These are phyloP conservation scores for Cottus gobio DNA, from an alignment of 2,113 vertebrate species.

Conservation along the genomic window DNA sequence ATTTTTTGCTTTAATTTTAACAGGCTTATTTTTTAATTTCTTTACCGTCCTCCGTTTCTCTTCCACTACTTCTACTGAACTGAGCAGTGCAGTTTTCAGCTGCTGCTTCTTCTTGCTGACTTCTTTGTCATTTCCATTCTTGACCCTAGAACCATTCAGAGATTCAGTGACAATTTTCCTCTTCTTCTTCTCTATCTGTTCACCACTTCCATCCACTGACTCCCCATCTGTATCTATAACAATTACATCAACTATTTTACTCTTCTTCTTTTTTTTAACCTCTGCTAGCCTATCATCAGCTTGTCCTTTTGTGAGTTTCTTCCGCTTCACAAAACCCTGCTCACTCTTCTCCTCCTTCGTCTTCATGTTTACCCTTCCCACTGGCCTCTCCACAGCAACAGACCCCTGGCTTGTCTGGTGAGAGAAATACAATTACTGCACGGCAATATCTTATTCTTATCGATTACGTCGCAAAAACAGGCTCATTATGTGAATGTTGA, in stretches of 20 bases:
- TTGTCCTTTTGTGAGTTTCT: slow-evolving; percentile 54
- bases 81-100: slow-evolving; percentile 1
- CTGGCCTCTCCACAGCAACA: not conserved
- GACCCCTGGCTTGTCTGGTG: slow-evolving; percentile 29
- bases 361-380: slow-evolving; percentile 29
- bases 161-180: slow-evolving; percentile 16
- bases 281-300: not conserved
- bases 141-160: not conserved
- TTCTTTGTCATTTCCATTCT: not conserved
- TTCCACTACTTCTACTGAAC: not conserved
- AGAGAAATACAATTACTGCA: slow-evolving; percentile 19
- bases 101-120: slow-evolving; percentile 29
- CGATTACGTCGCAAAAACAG: not conserved
- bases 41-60: slow-evolving; percentile 40
- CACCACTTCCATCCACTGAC: not conserved
- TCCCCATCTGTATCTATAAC: not conserved
- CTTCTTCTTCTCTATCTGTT: slow-evolving; percentile 52
- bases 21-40: slow-evolving; percentile 37
- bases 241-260: not conserved
- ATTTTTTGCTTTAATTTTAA: slow-evolving; percentile 18
- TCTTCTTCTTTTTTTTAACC: slow-evolving; percentile 51
- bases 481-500: not conserved
- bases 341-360: slow-evolving; percentile 10
- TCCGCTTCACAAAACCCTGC: slow-evolving; percentile 55
- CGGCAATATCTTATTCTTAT: not conserved